These are phyloP conservation scores for Selene dorsalis DNA, from an alignment of 2,797 vertebrate species.

Conservation along the genomic window DNA sequence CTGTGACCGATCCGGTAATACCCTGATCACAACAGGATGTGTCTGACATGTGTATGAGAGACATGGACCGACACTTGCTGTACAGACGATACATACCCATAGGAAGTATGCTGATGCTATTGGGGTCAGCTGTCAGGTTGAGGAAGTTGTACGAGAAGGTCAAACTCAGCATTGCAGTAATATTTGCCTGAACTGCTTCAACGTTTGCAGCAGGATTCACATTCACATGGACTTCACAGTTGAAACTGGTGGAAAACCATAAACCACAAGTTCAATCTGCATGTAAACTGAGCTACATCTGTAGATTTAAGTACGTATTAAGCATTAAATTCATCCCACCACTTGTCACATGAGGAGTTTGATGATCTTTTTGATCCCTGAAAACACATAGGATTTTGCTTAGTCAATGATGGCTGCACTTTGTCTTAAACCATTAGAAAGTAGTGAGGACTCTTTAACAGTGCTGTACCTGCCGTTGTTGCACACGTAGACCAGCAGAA, in stretches of 20 bases:
- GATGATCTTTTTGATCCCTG: conserved; percentile 40
- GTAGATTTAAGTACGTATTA: no score
- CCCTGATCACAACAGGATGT: not conserved
- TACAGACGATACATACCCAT: conserved; percentile 64
- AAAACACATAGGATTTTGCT: conserved; percentile 24
- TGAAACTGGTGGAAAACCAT: conserved; percentile 68
- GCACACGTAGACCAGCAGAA: conserved; percentile 20
- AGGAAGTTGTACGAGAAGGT: conserved; percentile 43
- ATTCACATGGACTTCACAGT: conserved; percentile 60
- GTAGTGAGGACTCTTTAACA: conserved; percentile 6
- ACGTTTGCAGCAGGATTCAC: conserved; percentile 71
- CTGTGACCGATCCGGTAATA: not conserved
- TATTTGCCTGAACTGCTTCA: conserved; percentile 54
- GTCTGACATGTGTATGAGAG: not conserved
- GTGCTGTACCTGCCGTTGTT: conserved; percentile 68
- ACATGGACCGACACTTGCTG: not conserved
- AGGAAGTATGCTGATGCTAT: conserved; percentile 69
- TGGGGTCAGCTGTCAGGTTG: conserved; percentile 51
- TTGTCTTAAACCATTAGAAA: no score
- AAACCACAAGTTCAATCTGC: not conserved
- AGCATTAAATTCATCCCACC: conserved; percentile 60
- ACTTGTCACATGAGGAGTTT: conserved; percentile 24
- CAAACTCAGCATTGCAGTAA: conserved; percentile 55
- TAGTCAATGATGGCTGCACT: not conserved
- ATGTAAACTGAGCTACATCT: not conserved